These are phyloP conservation scores for Poeciliopsis presidionis DNA, from an alignment of 2,797 vertebrate genomes.

Conservation along the genomic window DNA sequence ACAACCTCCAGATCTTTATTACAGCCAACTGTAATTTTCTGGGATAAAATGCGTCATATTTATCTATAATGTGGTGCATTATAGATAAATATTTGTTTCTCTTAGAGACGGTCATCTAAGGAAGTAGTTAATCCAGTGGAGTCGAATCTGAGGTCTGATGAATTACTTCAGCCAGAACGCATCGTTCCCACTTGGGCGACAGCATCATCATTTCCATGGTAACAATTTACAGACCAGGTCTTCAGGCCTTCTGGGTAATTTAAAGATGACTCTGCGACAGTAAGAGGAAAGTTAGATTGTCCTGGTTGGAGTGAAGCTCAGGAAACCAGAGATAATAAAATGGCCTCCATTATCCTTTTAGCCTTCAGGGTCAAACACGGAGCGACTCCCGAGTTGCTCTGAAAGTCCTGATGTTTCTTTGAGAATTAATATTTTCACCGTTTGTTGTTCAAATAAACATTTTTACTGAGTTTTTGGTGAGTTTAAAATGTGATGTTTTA, in stretches of 20 bases:
- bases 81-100: background rate
- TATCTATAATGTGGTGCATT: background rate
- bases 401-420: background rate
- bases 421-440: background rate
- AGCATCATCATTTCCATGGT: background rate
- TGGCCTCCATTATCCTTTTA: background rate
- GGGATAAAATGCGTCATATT: background rate
- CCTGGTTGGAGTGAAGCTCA: background rate
- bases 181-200: background rate
- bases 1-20: background rate
- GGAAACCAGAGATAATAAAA: background rate
- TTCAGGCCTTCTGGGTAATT: background rate
- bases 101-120: background rate
- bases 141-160: background rate
- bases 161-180: background rate
- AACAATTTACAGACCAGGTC: background rate
- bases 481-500: background rate
- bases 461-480: background rate
- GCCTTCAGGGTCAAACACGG: background rate
- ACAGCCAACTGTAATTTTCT: background rate
- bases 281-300: background rate
- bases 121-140: background rate
- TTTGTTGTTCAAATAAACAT: background rate
- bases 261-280: background rate
- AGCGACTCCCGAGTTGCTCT: background rate